A percentile compares a stretch with the other conserved stretches of the same genome.
Conservation (phyloP, 2,113 vertebrate species). For the Pionites leucogaster region DNA sequence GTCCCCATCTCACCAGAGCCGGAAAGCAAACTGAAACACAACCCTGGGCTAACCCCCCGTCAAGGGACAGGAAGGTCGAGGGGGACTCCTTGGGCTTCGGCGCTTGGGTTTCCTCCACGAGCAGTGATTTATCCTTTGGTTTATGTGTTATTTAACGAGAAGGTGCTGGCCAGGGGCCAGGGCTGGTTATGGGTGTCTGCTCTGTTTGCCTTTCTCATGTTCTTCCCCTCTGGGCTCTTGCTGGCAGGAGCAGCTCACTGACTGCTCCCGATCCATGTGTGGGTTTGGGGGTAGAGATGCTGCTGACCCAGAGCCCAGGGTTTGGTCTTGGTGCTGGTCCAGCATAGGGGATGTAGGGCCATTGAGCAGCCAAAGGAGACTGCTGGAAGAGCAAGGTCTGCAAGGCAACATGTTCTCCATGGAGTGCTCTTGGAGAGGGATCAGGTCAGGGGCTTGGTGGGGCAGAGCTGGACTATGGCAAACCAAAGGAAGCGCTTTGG, state of each 20-base stretch:
- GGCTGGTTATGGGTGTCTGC: not conserved
- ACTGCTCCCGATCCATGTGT: accelerated
- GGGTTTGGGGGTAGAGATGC: not conserved
- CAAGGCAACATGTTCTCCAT: not conserved
- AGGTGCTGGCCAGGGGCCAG: not conserved
- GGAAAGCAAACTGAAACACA: not conserved
- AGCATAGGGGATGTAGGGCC: accelerated
- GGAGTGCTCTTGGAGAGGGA: not conserved
- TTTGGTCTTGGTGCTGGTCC: accelerated
- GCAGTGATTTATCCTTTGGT: not conserved
- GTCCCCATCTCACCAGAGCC: not conserved
- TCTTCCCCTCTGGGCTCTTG: not conserved
- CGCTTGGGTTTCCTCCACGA: not conserved
- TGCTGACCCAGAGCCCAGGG: accelerated
- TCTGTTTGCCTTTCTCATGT: slow-evolving; percentile 16
- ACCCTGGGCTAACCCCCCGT: not conserved
- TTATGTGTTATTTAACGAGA: not conserved
- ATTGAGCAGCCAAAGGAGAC: not conserved
- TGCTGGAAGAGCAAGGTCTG: not conserved
- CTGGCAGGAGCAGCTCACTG: not conserved
- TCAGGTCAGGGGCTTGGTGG: not conserved
- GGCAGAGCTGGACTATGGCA: not conserved
- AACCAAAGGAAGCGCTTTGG: not conserved
- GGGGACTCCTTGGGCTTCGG: not conserved
- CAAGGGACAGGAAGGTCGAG: not conserved